Conservation (phyloP, 1,140 invertebrate genomes). For the Cotesia typhae region DNA sequence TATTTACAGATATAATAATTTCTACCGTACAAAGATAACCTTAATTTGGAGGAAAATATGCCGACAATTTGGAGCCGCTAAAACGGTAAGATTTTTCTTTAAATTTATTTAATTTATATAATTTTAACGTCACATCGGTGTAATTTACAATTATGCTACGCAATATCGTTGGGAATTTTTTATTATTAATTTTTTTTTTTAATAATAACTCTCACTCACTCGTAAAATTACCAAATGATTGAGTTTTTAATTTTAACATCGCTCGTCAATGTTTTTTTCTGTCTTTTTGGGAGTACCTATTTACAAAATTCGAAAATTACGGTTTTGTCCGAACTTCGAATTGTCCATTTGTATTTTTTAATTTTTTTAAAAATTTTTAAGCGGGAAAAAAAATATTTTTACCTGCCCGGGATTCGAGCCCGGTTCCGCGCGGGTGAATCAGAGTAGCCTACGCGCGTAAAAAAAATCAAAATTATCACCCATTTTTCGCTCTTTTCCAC, state of each 20-base stretch:
- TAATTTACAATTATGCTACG: conserved; percentile 15
- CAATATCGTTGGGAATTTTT: conserved; percentile 21
- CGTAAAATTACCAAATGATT: conserved; percentile 46
- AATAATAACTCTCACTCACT: conserved; percentile 19
- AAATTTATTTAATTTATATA: no score
- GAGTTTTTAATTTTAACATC: conserved; percentile 34
- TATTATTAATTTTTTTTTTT: conserved; percentile 28
- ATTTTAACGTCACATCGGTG: neutral
- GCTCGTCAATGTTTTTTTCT: conserved; percentile 25
- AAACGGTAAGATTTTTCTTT: no score
- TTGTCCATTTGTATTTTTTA: conserved; percentile 25
- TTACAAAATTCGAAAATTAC: conserved; percentile 40
- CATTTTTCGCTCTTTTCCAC: no score
- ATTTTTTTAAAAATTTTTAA: no score
- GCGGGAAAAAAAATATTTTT: no score
- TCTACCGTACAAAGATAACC: no score
- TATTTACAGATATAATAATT: no score
- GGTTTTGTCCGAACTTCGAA: conserved; percentile 31
- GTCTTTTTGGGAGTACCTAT: conserved; percentile 41
- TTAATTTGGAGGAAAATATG: neutral
- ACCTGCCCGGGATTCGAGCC: no score
- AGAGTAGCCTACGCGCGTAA: no score
- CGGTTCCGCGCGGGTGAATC: no score
- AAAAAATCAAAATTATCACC: no score
- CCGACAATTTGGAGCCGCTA: neutral